phyloP scores from a whole-genome alignment of 2,113 vertebrate species.

The Saccopteryx leptura region DNA sequence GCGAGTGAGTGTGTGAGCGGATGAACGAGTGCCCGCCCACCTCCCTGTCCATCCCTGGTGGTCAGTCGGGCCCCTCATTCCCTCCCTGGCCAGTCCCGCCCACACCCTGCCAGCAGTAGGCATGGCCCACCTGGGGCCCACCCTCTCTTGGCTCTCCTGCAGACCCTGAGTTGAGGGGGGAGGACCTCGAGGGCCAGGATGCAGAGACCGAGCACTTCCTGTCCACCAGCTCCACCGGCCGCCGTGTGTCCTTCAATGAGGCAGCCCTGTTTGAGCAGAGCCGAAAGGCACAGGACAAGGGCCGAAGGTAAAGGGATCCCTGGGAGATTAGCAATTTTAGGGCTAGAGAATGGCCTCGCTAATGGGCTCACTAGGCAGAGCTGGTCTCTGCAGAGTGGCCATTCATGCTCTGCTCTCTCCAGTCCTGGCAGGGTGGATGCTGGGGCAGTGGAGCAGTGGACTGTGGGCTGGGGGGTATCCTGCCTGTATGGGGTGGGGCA shows the following conservation, averaged over 20 bases:
- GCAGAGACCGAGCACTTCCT: conserved; percentile 96
- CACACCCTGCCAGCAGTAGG: background rate
- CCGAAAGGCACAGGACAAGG: conserved; percentile 96
- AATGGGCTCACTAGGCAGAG: background rate
- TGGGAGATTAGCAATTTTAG: background rate
- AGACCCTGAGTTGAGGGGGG: conserved; percentile 95
- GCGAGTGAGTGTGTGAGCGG: conserved; percentile 79
- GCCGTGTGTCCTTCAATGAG: conserved; percentile 98
- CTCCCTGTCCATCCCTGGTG: background rate
- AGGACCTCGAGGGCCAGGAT: conserved; percentile 95
- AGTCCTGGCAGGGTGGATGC: background rate
- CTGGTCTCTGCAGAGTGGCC: background rate
- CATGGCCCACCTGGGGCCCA: conserved; percentile 69
- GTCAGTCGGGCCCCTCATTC: conserved; percentile 7
- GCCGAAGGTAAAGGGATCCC: conserved; percentile 91
- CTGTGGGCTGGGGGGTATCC: background rate
- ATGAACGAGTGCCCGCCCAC: conserved; percentile 73
- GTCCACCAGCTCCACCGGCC: conserved; percentile 92
- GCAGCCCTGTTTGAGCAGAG: conserved; percentile 96
- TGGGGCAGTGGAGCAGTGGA: background rate
- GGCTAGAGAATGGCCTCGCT: background rate
- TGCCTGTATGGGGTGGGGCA: background rate
- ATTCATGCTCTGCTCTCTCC: background rate
- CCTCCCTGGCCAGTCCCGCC: background rate
- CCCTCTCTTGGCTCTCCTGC: conserved; percentile 78